These are phyloP conservation scores for Triplophysa siluroides DNA, from an alignment of 2,113 vertebrate genomes.

Conservation along the genomic window DNA sequence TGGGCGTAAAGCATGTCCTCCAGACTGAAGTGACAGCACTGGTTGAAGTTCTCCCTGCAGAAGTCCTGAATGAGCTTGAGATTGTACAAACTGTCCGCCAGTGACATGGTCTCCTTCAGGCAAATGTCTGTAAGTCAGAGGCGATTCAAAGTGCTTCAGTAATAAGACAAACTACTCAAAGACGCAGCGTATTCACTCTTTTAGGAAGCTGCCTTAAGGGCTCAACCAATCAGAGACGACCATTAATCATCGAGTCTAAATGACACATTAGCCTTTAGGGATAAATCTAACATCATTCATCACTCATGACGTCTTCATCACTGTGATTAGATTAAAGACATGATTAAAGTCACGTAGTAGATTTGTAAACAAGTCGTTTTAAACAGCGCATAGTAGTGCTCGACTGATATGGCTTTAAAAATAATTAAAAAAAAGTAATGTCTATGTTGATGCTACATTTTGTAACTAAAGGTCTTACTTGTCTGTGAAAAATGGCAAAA, in stretches of 20 bases:
- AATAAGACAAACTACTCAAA: not conserved
- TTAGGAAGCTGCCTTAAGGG: not conserved
- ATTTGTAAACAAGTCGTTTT: not conserved
- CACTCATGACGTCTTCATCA: constrained; percentile 13
- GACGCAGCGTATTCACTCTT: not conserved
- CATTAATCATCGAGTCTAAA: constrained; percentile 38
- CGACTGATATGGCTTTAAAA: too few relatives aligned
- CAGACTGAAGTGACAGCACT: constrained; percentile 91
- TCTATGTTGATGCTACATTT: too few relatives aligned
- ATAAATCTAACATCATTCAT: constrained; percentile 19
- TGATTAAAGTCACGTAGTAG: constrained; percentile 17
- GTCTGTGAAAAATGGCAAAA: too few relatives aligned
- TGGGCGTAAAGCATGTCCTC: constrained; percentile 97
- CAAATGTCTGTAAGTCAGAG: constrained; percentile 82
- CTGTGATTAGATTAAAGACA: constrained; percentile 32
- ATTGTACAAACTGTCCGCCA: constrained; percentile 93
- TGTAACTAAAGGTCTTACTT: too few relatives aligned
- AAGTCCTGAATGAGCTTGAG: constrained; percentile 93
- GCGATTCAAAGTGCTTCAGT: not conserved
- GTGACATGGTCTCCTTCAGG: constrained; percentile 92
- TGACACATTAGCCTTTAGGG: not conserved
- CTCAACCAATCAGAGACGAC: constrained; percentile 30
- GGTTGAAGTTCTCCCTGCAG: constrained; percentile 91
- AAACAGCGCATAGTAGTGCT: not conserved
- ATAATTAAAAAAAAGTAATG: too few relatives aligned